Conservation (phyloP, 2,888 invertebrate genomes). For the Steinernema hermaphroditum region DNA sequence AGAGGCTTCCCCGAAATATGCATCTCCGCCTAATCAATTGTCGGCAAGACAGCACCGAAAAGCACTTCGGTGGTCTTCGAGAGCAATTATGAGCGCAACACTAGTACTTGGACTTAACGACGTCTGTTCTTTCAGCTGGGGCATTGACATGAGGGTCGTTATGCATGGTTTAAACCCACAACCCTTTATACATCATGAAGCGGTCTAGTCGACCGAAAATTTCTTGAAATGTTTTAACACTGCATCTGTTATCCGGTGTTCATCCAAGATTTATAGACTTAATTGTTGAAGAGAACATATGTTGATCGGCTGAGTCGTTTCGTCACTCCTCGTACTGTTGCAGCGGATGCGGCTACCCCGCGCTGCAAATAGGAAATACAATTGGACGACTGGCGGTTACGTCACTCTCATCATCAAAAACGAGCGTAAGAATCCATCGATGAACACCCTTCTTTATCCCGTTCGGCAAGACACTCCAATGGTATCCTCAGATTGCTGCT, state of each 20-base stretch:
- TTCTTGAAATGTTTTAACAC: no score
- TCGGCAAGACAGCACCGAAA: constrained; percentile 5
- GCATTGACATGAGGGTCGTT: neutral
- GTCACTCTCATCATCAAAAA: constrained; percentile 7
- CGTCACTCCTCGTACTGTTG: neutral
- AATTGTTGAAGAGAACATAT: neutral
- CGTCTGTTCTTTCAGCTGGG: constrained; percentile 11
- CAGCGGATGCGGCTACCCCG: neutral
- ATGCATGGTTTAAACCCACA: constrained; percentile 12
- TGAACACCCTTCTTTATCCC: constrained; percentile 3
- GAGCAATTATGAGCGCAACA: constrained; percentile 22
- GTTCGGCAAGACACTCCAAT: neutral
- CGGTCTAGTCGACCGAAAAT: neutral
- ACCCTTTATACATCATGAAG: neutral
- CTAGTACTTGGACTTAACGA: constrained; percentile 21
- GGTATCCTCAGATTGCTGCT: neutral
- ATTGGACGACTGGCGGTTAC: neutral
- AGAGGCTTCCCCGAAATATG: constrained; percentile 11
- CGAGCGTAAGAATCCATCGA: constrained; percentile 8
- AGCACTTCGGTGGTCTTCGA: neutral
- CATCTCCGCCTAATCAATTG: constrained; percentile 10
- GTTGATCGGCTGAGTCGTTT: neutral
- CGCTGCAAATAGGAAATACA: neutral
- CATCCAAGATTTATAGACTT: constrained; percentile 15
- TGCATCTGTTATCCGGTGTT: no score